Conservation (phyloP, 2,888 invertebrate species). For the Glomeris marginata region DNA sequence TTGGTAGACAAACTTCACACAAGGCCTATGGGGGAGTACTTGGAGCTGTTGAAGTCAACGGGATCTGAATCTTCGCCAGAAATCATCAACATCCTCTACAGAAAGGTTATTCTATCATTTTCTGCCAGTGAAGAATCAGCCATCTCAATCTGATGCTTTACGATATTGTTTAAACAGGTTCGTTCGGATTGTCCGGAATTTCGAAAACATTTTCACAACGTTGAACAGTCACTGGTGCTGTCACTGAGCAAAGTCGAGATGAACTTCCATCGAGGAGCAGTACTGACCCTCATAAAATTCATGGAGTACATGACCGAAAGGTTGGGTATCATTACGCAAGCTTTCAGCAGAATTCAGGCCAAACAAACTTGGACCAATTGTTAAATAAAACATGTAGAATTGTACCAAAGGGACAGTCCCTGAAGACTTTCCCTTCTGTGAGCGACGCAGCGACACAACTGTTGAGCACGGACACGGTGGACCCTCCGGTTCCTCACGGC, state of each 20-base stretch:
- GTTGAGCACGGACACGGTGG: constrained; percentile 27
- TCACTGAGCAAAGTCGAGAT: constrained; percentile 48
- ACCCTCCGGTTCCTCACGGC: constrained; percentile 59
- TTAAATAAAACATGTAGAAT: constrained; percentile 7
- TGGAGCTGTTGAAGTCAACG: constrained; percentile 51
- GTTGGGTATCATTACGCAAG: constrained; percentile 16
- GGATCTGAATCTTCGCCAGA: constrained; percentile 32
- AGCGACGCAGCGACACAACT: constrained; percentile 9
- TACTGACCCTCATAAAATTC: constrained; percentile 53
- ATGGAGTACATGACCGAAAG: constrained; percentile 42
- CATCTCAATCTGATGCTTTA: no score
- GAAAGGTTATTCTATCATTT: constrained; percentile 45
- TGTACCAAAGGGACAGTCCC: constrained; percentile 1
- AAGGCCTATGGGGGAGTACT: constrained; percentile 54
- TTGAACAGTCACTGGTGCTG: constrained; percentile 58
- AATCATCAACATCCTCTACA: constrained; percentile 53
- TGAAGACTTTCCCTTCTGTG: constrained; percentile 3
- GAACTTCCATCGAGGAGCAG: constrained; percentile 55
- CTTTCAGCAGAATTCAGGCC: not conserved
- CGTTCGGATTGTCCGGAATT: constrained; percentile 69
- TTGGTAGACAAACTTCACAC: constrained; percentile 62
- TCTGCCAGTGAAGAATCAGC: no score
- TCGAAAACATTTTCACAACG: constrained; percentile 59
- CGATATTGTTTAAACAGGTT: constrained; percentile 48
- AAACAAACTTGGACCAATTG: not conserved